Percentiles rank a stretch among this genome's conserved stretches.
Conservation (phyloP, 2,888 invertebrate genomes). For the Operophtera brumata region DNA sequence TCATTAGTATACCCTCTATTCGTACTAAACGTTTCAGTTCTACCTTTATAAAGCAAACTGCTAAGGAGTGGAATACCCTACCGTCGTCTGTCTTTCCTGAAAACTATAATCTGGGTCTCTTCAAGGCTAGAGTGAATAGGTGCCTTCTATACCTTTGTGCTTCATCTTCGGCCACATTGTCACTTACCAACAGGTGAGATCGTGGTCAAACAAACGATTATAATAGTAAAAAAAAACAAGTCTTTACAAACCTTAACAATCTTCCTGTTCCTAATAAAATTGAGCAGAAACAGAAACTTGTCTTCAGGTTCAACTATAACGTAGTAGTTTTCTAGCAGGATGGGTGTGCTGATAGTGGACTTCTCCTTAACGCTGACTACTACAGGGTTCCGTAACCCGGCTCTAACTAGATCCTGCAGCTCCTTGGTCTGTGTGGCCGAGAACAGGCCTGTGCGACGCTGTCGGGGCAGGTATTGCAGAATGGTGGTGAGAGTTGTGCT, state of each 20-base stretch:
- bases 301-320: slow-evolving; percentile 87
- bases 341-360: slow-evolving; percentile 86
- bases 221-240: too few species aligned
- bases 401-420: slow-evolving; percentile 93
- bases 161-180: too few species aligned
- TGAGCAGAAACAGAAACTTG: slow-evolving; percentile 89
- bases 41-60: too few species aligned
- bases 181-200: too few species aligned
- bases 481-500: slow-evolving; percentile 92
- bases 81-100: too few species aligned
- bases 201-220: too few species aligned
- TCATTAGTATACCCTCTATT: too few species aligned
- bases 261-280: slow-evolving; percentile 85
- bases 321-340: slow-evolving; percentile 88
- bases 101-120: too few species aligned
- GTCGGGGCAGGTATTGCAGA: slow-evolving; percentile 93
- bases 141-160: too few species aligned
- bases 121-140: too few species aligned
- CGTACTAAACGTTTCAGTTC: too few species aligned
- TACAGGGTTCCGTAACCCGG: slow-evolving; percentile 96
- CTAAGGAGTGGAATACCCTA: too few species aligned
- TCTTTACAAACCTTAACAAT: slow-evolving; percentile 50
- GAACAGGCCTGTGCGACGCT: slow-evolving; percentile 97
- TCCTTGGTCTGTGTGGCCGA: slow-evolving; percentile 99
- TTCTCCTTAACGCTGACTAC: slow-evolving; percentile 94